Conservation (phyloP, 1,140 invertebrate species). For the Cecropterus lyciades region DNA sequence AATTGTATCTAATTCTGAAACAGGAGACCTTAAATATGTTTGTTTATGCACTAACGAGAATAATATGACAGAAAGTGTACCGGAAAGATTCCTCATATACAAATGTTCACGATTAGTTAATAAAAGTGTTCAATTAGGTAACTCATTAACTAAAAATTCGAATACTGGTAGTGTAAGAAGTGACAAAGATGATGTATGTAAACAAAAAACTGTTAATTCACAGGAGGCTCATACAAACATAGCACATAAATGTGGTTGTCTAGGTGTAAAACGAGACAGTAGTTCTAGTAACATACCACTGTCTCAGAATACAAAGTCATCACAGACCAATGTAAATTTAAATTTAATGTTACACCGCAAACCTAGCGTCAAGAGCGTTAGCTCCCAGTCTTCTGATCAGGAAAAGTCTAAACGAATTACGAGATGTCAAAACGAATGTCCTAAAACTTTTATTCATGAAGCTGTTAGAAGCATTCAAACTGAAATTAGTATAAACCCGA, state of each 20-base stretch:
- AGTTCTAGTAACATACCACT: constrained; percentile 36
- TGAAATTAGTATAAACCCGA: constrained; percentile 73
- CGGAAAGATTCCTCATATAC: constrained; percentile 66
- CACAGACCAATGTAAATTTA: constrained; percentile 62
- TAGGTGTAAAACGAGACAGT: constrained; percentile 33
- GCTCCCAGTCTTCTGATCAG: constrained; percentile 37
- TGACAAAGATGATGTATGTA: constrained; percentile 24
- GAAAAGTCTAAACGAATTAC: background rate
- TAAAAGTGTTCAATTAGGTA: constrained; percentile 44
- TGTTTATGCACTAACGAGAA: constrained; percentile 62
- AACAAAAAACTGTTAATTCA: constrained; percentile 15
- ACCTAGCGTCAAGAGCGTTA: constrained; percentile 40
- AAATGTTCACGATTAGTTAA: constrained; percentile 64
- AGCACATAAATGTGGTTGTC: background rate
- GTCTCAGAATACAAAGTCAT: constrained; percentile 54
- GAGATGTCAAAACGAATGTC: background rate
- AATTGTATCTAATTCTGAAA: constrained; percentile 41
- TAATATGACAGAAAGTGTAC: constrained; percentile 40
- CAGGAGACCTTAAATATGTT: constrained; percentile 64
- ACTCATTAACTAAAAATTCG: constrained; percentile 38
- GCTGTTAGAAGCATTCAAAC: constrained; percentile 67
- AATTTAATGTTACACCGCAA: constrained; percentile 41
- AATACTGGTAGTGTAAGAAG: constrained; percentile 39
- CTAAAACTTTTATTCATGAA: constrained; percentile 48
- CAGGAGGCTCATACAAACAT: background rate